A percentile compares a stretch with the other conserved stretches of the same genome.
phyloP scores from a whole-genome alignment of 2,797 vertebrate genomes.

The Oceanodroma leucorhoa region DNA sequence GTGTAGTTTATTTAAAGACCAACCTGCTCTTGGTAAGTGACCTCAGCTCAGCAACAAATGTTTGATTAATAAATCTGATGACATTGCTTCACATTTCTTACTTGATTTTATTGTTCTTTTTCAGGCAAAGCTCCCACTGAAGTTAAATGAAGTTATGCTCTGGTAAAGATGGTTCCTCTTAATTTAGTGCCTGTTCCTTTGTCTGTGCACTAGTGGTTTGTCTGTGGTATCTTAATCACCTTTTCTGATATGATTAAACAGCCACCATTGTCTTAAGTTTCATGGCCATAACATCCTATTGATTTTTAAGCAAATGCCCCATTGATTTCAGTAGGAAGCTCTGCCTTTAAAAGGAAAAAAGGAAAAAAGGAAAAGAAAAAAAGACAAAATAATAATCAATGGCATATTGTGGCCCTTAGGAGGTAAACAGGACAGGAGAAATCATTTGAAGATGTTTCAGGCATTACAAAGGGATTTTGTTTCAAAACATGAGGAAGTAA shows the following conservation, averaged over 20 bases:
- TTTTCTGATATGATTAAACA: neutral
- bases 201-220: neutral
- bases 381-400: neutral
- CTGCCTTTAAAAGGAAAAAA: neutral
- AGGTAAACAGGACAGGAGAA: conserved; percentile 11
- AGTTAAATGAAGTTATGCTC: neutral
- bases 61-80: conserved; percentile 27
- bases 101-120: neutral
- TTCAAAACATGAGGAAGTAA: conserved; percentile 25
- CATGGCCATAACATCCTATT: neutral
- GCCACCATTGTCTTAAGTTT: neutral
- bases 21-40: conserved; percentile 22
- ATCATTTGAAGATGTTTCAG: neutral
- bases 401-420: neutral
- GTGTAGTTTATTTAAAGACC: conserved; percentile 57
- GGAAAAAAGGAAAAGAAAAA: neutral
- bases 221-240: conserved; percentile 23
- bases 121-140: neutral
- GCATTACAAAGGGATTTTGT: neutral
- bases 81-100: neutral
- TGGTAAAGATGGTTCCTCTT: neutral
- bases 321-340: neutral
- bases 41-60: neutral
- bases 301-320: conserved; percentile 1
- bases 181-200: neutral